Base-by-base conservation (phyloP, 2,888 invertebrate genomes). In the Agriotes lineatus region DNA sequence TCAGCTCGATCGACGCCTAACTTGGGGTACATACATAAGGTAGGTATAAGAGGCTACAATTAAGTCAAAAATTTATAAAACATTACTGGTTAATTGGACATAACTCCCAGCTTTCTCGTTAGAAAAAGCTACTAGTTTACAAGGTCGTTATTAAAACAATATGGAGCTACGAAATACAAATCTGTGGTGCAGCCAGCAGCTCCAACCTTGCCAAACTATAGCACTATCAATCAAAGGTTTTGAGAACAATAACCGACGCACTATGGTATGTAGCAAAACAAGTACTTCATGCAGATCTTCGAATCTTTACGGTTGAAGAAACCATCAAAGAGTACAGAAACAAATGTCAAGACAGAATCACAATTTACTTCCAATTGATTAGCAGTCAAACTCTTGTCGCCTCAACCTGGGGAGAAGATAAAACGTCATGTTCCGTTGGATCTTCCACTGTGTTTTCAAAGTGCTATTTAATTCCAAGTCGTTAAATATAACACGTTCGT, bases 101-200 rank as follows among this genome's bases (percentile, higher is more conserved):
- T 6, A 35, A 56, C 5, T 56, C 16, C 39, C 56, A 56, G 35
- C 39, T 56, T n/a, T 33, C 25, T 4, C 14, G 45, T 4, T 5
- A 56, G 14, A 56, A 56, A n/a, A 56, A 56, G 25, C 10, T 56
- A 39, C 56, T 39, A 3, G 30, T 56, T 9, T 56, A 56, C 35
- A 56, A 56, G 25, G 14, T 25, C 10, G 7, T 39, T 10, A 59
- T 59, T 22, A 59, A 45, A 25, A 44, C 48, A 59, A 59, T 48
- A 45, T 54, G 45, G 59, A 59, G 33, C 18, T 44, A 54, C 7
- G 59, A 14, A 7, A 54, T 37, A 5, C n/a, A 25, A 54, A 54
- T 33, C 25, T 48, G 48, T 3, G 48, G 20, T 25, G 52, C 52
- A 22, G 44, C 19, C 10, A 44, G 44, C 10, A 16, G 18, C 44